Percentiles rank a stretch among this genome's conserved stretches.
phyloP scores from a whole-genome alignment of 2,888 invertebrate genomes.

The Biston betularia region DNA sequence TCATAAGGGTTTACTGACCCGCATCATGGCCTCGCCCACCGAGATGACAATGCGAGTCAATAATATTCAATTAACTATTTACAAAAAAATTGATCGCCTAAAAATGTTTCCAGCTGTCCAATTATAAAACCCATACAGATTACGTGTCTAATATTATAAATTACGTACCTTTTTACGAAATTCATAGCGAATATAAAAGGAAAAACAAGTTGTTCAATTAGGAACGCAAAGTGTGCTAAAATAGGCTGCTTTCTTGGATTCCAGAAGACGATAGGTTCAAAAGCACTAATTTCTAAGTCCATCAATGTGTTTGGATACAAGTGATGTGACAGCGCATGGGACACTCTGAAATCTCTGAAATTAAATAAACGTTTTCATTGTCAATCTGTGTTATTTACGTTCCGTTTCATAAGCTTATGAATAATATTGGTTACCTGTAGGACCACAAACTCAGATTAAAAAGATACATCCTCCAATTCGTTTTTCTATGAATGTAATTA shows the following conservation, averaged over 20 bases:
- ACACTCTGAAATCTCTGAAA: conserved; percentile 90
- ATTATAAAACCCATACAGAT: too few relatives aligned
- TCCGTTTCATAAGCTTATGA: too few relatives aligned
- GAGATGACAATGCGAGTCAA: too few relatives aligned
- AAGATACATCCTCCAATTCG: conserved; percentile 92
- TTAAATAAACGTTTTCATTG: background rate
- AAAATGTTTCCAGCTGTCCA: too few relatives aligned
- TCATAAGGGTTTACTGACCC: too few relatives aligned
- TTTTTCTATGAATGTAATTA: conserved; percentile 91
- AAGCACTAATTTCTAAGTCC: conserved; percentile 89
- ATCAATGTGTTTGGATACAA: conserved; percentile 91
- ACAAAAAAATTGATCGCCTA: too few relatives aligned
- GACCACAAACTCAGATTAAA: conserved; percentile 90
- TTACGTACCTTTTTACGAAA: conserved; percentile 55
- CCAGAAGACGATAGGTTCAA: conserved; percentile 89
- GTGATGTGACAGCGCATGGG: conserved; percentile 92
- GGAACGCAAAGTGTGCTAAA: conserved; percentile 79
- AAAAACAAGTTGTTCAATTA: conserved; percentile 74
- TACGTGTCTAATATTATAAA: background rate
- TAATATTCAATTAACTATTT: too few relatives aligned
- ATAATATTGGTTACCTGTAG: conserved; percentile 57
- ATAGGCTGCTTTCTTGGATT: conserved; percentile 86
- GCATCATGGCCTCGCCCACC: too few relatives aligned
- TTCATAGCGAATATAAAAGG: conserved; percentile 70
- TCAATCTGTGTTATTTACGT: background rate